A percentile compares a stretch with the other conserved stretches of the same genome.
Conservation (phyloP, 2,888 invertebrate genomes). For the Drosophila merina region DNA sequence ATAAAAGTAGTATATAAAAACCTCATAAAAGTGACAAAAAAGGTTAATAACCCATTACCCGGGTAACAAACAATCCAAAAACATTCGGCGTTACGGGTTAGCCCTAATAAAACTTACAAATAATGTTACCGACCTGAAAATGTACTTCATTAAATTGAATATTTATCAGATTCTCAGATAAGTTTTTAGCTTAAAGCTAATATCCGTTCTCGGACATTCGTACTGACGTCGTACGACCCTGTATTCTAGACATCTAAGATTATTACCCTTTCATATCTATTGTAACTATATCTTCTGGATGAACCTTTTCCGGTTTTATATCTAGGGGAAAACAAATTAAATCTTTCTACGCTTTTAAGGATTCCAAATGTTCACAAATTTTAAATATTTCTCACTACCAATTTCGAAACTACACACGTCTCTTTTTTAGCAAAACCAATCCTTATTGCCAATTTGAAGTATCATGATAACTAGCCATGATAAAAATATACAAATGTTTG, state of each 20-base stretch:
- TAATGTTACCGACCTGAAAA: neutral
- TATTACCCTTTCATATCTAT: neutral
- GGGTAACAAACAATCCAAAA: neutral
- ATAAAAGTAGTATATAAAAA: neutral
- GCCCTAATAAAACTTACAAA: neutral
- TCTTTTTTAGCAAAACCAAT: neutral
- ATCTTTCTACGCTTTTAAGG: neutral
- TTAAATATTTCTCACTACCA: neutral
- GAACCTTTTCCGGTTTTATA: conserved; percentile 2
- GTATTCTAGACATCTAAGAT: neutral
- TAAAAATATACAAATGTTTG: neutral
- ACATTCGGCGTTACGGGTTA: neutral
- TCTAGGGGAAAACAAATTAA: neutral
- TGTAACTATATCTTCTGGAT: neutral
- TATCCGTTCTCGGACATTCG: neutral
- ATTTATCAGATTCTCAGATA: neutral
- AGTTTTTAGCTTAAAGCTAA: neutral
- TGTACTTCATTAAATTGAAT: neutral
- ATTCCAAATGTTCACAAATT: neutral
- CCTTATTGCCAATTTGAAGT: neutral
- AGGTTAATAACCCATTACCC: neutral
- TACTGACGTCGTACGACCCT: neutral
- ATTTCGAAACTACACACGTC: neutral
- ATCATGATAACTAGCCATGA: neutral
- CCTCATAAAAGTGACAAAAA: neutral